Percentiles rank a stretch among this genome's conserved stretches.
These are phyloP conservation scores for Apodemia mormo DNA, from an alignment of 2,888 invertebrate genomes.

Conservation along the genomic window DNA sequence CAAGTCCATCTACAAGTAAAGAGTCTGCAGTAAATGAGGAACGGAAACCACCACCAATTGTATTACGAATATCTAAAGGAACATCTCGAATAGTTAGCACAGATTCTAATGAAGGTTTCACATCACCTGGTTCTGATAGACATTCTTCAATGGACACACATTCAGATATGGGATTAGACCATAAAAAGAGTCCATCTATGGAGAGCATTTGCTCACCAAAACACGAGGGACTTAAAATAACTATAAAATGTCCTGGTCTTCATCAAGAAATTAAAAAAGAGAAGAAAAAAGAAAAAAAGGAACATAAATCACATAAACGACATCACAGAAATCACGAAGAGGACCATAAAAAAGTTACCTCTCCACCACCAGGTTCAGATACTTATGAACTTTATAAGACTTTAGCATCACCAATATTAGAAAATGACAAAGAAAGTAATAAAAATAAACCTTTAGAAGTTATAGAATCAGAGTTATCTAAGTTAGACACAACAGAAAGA, in stretches of 20 bases:
- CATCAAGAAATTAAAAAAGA: constrained; percentile 69
- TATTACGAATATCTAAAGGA: constrained; percentile 92
- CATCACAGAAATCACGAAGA: constrained; percentile 73
- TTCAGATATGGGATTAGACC: constrained; percentile 66
- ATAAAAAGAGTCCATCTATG: constrained; percentile 67
- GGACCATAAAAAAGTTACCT: constrained; percentile 60
- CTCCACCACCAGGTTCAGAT: constrained; percentile 77
- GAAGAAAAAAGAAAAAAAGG: constrained; percentile 76
- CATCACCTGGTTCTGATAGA: constrained; percentile 77
- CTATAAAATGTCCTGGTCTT: constrained; percentile 72
- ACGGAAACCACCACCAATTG: constrained; percentile 89
- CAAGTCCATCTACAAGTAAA: constrained; percentile 74
- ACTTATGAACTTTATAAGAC: constrained; percentile 77
- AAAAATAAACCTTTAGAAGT: constrained; percentile 54
- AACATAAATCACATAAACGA: constrained; percentile 75
- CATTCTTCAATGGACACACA: constrained; percentile 75
- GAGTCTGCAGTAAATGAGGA: constrained; percentile 62
- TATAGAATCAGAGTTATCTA: constrained; percentile 65
- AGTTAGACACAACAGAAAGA: constrained; percentile 57
- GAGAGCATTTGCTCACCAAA: constrained; percentile 76
- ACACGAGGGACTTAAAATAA: constrained; percentile 77
- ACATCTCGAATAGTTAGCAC: constrained; percentile 85
- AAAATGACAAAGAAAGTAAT: constrained; percentile 51
- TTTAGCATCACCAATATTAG: constrained; percentile 71
- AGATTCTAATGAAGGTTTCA: constrained; percentile 83